Evolutionary conservation across 2,113 vertebrate genomes (phyloP).

Genomic region (Mirounga angustirostris): DNA sequence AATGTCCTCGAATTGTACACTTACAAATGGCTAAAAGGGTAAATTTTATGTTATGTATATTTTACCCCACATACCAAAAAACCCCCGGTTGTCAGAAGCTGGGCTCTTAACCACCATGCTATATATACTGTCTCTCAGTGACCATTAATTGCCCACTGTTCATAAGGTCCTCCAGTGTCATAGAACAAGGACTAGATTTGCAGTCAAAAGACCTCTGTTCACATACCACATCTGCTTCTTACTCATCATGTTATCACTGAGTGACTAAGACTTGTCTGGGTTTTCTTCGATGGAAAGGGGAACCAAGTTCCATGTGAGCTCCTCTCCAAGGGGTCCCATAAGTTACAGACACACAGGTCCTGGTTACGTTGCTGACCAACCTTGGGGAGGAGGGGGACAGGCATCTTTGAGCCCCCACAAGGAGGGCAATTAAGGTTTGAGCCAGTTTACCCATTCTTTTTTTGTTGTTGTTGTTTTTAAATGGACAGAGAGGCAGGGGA

Average conservation of each 20-base stretch:
- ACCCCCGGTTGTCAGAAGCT: neutral
- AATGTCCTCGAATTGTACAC: neutral
- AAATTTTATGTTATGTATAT: neutral
- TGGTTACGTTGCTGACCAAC: neutral
- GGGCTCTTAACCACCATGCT: conserved; percentile 7
- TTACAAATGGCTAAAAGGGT: neutral
- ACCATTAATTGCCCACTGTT: neutral
- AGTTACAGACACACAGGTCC: neutral
- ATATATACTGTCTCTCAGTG: neutral
- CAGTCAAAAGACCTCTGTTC: conserved; percentile 16
- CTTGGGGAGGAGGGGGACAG: neutral
- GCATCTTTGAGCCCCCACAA: neutral
- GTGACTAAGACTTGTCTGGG: conserved; percentile 33
- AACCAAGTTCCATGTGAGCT: conserved; percentile 21
- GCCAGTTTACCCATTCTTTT: neutral
- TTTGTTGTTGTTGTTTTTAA: neutral
- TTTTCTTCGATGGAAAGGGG: conserved; percentile 2
- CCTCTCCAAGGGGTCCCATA: neutral
- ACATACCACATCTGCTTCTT: conserved; percentile 56
- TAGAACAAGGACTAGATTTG: neutral
- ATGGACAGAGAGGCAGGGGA: neutral
- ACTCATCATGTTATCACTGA: neutral
- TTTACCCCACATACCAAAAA: neutral
- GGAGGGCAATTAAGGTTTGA: neutral
- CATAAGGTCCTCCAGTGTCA: neutral